Evolutionary conservation across 2,113 vertebrate species (phyloP).

Genomic region (Pimephales promelas): DNA sequence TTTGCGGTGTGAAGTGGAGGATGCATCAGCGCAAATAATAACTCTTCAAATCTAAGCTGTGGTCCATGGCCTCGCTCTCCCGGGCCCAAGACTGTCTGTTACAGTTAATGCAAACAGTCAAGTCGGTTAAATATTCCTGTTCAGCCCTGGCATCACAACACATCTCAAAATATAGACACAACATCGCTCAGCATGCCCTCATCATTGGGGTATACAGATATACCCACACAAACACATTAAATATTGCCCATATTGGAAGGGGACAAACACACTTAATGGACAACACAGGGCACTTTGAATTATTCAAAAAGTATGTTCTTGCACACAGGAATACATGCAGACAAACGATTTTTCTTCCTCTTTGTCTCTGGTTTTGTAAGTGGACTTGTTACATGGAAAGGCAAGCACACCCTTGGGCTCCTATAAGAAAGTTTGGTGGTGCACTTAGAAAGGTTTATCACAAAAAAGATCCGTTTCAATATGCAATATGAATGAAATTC

Average conservation of each 20-base stretch:
- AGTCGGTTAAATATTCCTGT: background rate
- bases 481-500: slow-evolving; percentile 15
- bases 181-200: background rate
- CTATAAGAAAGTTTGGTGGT: slow-evolving; percentile 6
- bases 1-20: background rate
- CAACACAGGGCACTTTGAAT: slow-evolving; percentile 33
- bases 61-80: background rate
- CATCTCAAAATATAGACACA: slow-evolving; percentile 22
- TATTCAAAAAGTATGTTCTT: slow-evolving; percentile 40
- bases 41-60: slow-evolving; percentile 1
- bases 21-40: slow-evolving; percentile 24
- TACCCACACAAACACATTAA: slow-evolving; percentile 40
- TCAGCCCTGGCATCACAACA: background rate
- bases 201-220: slow-evolving; percentile 14
- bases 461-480: background rate
- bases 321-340: slow-evolving; percentile 1
- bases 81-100: background rate
- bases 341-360: background rate
- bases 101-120: background rate
- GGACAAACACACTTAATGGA: slow-evolving; percentile 42
- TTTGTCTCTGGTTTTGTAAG: background rate
- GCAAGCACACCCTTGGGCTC: slow-evolving; percentile 1
- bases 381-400: slow-evolving; percentile 12
- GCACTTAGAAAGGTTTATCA: slow-evolving; percentile 6
- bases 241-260: slow-evolving; percentile 24